Evolutionary conservation across 2,888 invertebrate genomes (phyloP), one percentile per base, ranked within the genome.

Genomic region (Dicroscelio sp.): DNA sequence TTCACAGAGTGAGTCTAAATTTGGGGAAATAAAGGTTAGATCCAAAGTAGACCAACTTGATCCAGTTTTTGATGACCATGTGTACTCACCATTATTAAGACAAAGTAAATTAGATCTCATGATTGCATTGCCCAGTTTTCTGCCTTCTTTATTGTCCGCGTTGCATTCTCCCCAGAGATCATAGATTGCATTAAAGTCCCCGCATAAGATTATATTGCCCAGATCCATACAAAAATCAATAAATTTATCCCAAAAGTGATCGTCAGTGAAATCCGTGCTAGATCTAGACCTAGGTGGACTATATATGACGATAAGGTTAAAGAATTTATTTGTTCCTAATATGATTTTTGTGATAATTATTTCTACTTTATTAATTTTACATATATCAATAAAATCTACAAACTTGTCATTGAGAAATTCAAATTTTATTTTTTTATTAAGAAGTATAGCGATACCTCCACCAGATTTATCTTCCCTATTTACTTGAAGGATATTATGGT

Each of bases 341-440:
- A 48, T 48, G 17, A 48, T 1, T 30, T 14, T 30, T 35, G 35
- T 1, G 20, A 33, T 35, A 20, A 67, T n/a, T 4, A 67, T 67
- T 67, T 67, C 67, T n/a, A 35, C 63, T 30, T 1, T 1, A 30
- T 63, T 63, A 10, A 2, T n/a, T 17, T 30, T 63, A 63, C 63
- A 63, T 17, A 2, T 30, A 5, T 63, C 30, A 63, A 63, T n/a
- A 63, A 63, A 63, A 31, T 63, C n/a, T 30, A 1, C 23, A 30
- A 30, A 23, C 10, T 17, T 10, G 20, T 5, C 69, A 23, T 69
- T 69, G 10, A 35, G 25, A 6, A 38, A 33, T 35, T 33, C 23
- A 25, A n/a, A 69, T 69, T 69, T 69, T n/a, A 69, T 69, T 33
- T 69, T 33, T 48, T 43, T 48, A 14, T 73, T 73, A 1, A 73